Evolutionary conservation across 2,888 invertebrate genomes (phyloP), one percentile per base, ranked within the genome.

Genomic region (Euproctis similis): DNA sequence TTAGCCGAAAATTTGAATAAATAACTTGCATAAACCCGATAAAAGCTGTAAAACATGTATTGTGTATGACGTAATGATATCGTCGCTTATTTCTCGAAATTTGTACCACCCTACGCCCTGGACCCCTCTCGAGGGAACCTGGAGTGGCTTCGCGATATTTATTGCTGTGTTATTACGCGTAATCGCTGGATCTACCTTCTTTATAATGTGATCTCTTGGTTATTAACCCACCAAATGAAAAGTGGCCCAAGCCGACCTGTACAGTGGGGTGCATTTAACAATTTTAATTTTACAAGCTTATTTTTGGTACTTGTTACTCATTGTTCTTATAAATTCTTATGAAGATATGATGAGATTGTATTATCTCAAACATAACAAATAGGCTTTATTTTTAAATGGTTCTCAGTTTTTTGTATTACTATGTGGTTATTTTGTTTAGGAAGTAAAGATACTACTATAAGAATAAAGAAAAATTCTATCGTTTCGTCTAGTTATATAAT

Each of bases 161-260:
- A 82, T 76, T 61, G 61, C 73, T 45, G 57, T 60, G 67, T 74
- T 76, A 78, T 78, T 76, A 77, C 65, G 53, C 60, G 70, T 76
- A 80, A 80, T 76, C 80, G 70, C 52, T 61, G 56, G 64, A 75
- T 74, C 73, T 73, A 67, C 66, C 63, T 53, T 59, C 62, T 62
- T 72, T 69, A 72, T 72, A 70, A 68, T 69, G 65, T 70, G 65
- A 71, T 73, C 71, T 70, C 53, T 51, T 49, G 53, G 54, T 61
- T 59, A 63, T 66, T 64, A 61, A 61, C 59, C 53, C 46, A 36
- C 53, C 54, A 56, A 61, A 46, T 60, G 55, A 62, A 61, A 56
- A 54, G 55, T 55, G 42, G 51, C 43, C 40, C 31, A 32, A 43
- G n/a, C 43, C 53, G 53, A 54, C 58, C 60, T 53, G 47, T 41